These are phyloP conservation scores for Mycalesis mineus DNA, from an alignment of 2,888 invertebrate genomes.

Conservation along the genomic window DNA sequence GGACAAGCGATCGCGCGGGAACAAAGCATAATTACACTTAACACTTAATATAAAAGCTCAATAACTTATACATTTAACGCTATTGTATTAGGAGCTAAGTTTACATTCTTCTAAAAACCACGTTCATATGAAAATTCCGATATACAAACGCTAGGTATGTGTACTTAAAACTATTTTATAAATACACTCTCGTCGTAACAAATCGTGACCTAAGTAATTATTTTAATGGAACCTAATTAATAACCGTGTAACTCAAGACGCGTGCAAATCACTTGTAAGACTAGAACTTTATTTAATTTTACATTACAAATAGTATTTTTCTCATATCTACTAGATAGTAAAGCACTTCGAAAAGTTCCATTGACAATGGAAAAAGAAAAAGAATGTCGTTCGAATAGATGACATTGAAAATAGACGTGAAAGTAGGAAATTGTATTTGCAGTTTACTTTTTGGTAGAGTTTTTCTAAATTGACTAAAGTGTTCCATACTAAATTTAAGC, in stretches of 20 bases:
- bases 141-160: slow-evolving; percentile 71
- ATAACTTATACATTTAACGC: slow-evolving; percentile 35
- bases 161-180: slow-evolving; percentile 50
- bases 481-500: slow-evolving; percentile 20
- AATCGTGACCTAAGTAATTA: slow-evolving; percentile 51
- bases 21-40: slow-evolving; percentile 28
- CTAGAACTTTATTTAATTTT: slow-evolving; percentile 63
- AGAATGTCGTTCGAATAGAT: slow-evolving; percentile 4
- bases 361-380: slow-evolving; percentile 45
- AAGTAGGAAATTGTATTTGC: slow-evolving; percentile 30
- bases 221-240: slow-evolving; percentile 23
- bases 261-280: slow-evolving; percentile 70
- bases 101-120: slow-evolving; percentile 56
- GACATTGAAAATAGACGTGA: slow-evolving; percentile 20
- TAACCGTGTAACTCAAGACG: slow-evolving; percentile 35
- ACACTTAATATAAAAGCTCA: slow-evolving; percentile 43
- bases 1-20: slow-evolving; percentile 27
- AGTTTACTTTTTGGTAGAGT: slow-evolving; percentile 36
- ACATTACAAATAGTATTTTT: slow-evolving; percentile 70
- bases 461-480: slow-evolving; percentile 69
- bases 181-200: slow-evolving; percentile 69
- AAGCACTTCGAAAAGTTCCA: slow-evolving; percentile 77
- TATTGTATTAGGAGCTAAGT: slow-evolving; percentile 49
- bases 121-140: slow-evolving; percentile 61
- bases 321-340: slow-evolving; percentile 75